phyloP scores from a whole-genome alignment of 2,888 invertebrate genomes.

The Deilephila elpenor region DNA sequence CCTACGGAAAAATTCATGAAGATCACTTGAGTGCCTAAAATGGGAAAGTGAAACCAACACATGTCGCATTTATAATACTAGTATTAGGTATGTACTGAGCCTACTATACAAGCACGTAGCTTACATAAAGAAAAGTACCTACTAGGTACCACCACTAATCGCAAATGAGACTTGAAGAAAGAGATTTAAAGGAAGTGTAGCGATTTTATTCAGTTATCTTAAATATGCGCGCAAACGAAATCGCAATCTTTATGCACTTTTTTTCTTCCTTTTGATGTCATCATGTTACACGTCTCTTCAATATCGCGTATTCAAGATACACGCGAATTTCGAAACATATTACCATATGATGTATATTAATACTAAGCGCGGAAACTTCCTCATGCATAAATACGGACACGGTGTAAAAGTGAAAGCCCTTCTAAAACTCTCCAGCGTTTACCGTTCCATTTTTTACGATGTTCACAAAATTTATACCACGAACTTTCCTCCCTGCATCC shows the following conservation, averaged over 20 bases:
- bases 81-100: no score
- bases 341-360: slow-evolving; percentile 24
- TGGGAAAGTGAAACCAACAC: no score
- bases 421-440: slow-evolving; percentile 23
- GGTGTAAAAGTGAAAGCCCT: slow-evolving; percentile 23
- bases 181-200: no score
- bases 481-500: slow-evolving; percentile 19
- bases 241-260: not conserved
- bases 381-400: slow-evolving; percentile 24
- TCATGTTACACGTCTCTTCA: not conserved
- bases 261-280: not conserved
- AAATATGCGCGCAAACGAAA: not conserved
- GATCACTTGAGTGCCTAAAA: no score
- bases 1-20: no score
- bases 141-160: no score
- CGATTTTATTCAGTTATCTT: not conserved
- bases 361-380: slow-evolving; percentile 18
- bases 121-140: no score
- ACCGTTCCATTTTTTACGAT: slow-evolving; percentile 26
- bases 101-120: no score
- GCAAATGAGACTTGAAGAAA: no score
- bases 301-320: not conserved
- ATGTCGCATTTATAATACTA: no score
- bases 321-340: not conserved
- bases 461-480: slow-evolving; percentile 25